A percentile compares a stretch with the other conserved stretches of the same genome.
phyloP scores from a whole-genome alignment of 2,797 vertebrate genomes.

The Channa striata region DNA sequence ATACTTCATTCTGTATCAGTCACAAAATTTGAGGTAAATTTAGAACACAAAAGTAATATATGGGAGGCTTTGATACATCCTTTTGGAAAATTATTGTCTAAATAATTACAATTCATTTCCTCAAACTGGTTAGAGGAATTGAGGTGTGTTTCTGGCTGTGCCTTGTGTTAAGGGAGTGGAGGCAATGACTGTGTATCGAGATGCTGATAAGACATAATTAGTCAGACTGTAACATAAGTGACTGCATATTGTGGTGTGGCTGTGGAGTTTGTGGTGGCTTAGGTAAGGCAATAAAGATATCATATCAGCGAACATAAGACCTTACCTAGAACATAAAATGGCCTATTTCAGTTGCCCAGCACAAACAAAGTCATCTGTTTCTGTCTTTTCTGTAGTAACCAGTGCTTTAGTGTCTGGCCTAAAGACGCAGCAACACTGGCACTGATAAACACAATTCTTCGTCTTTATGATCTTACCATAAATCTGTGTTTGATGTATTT shows the following conservation, averaged over 20 bases:
- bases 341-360: neutral
- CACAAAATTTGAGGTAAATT: too few relatives aligned
- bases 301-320: neutral
- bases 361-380: neutral
- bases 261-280: neutral
- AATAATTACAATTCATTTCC: slow-evolving; percentile 29
- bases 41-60: too few relatives aligned
- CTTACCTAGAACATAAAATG: neutral
- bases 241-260: slow-evolving; percentile 18
- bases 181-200: slow-evolving; percentile 10
- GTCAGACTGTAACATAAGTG: slow-evolving; percentile 3
- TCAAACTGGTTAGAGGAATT: slow-evolving; percentile 24
- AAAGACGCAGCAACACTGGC: neutral
- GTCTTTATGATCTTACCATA: too few relatives aligned
- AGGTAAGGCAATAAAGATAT: slow-evolving; percentile 1
- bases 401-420: neutral
- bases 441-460: too few relatives aligned
- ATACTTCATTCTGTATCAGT: too few relatives aligned
- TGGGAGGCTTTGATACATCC: neutral
- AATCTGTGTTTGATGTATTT: neutral
- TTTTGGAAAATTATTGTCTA: neutral
- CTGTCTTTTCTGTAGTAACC: neutral
- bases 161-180: slow-evolving; percentile 47
- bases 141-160: slow-evolving; percentile 40
- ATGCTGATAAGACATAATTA: slow-evolving; percentile 50